Percentiles rank a stretch among this genome's conserved stretches.
phyloP scores from a whole-genome alignment of 2,797 vertebrate genomes.

The Enteromius radiatus region DNA sequence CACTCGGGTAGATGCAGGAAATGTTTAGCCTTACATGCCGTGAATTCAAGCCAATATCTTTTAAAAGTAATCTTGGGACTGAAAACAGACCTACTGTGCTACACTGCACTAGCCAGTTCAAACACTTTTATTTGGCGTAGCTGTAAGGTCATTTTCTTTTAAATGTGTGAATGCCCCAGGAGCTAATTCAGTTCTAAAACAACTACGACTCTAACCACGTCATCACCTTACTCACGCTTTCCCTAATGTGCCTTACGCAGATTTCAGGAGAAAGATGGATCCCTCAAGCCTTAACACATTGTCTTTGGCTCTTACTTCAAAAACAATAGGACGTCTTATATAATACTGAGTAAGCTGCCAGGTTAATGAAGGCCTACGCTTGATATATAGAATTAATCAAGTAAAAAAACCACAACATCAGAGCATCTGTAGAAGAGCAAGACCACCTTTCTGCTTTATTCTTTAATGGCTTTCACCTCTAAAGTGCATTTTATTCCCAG shows the following conservation, averaged over 20 bases:
- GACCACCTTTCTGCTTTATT: slow-evolving; percentile 49
- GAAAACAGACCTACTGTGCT: not conserved
- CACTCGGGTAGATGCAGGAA: not conserved
- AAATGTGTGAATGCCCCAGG: slow-evolving; percentile 17
- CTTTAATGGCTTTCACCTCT: slow-evolving; percentile 33
- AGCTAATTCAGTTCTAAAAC: not conserved
- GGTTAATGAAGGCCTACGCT: slow-evolving; percentile 66
- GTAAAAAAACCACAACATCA: slow-evolving; percentile 27
- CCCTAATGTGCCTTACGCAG: slow-evolving; percentile 14
- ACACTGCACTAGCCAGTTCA: not conserved
- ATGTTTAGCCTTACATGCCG: not conserved
- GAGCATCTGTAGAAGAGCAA: slow-evolving; percentile 6
- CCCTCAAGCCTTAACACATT: slow-evolving; percentile 50
- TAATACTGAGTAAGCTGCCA: slow-evolving; percentile 73
- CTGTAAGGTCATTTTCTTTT: not conserved
- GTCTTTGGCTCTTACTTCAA: slow-evolving; percentile 64
- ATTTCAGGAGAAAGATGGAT: slow-evolving; percentile 33
- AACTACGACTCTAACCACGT: slow-evolving; percentile 23
- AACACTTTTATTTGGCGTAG: not conserved
- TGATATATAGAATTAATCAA: slow-evolving; percentile 58
- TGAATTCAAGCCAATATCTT: not conserved
- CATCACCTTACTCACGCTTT: slow-evolving; percentile 1
- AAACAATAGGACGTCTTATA: slow-evolving; percentile 70
- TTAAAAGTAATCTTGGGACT: slow-evolving; percentile 2
- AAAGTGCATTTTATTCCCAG: slow-evolving; percentile 18